Base-by-base conservation (phyloP, 2,888 invertebrate species). In the Cantharis lateralis region DNA sequence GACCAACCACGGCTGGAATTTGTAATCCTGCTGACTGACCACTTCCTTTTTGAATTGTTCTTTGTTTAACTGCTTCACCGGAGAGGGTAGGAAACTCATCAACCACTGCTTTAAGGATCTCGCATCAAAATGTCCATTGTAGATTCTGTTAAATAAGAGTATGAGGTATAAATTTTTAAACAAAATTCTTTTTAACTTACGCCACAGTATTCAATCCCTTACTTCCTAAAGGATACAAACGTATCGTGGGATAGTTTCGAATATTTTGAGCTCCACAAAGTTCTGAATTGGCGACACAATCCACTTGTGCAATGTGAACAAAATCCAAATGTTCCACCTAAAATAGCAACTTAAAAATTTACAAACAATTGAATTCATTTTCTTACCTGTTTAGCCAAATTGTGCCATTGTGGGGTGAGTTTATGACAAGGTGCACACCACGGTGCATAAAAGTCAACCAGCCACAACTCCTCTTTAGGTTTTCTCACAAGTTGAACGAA, bases 351-450 rank as follows among this genome's bases (percentile, higher is more conserved):
- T 26, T 32, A 63, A 72, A 15, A 26, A 63, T 15, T 18, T 68
- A 71, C 28, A 74, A 26, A 15, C 26, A 15, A 11, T 62, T 69
- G 2, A 62, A 4, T 16, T 20, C 10, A 70, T 15, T 28, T n/a
- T 3, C 13, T 16, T 71, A 90, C 87, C 78, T 90, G 87, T 85
- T 90, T 91, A 2, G 94, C 93, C 32, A 94, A 88, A 83, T 89
- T 89, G 63, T 93, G 89, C 91, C 93, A 94, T 82, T 94, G 91
- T 0, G 93, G 92, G 10, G 91, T 90, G 79, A 95, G 87, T 84
- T 91, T 91, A 83, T 93, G 92, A 85, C 95, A 95, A 0, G 94
- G 94, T 2, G 91, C 92, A 88, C 95, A 95, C 94, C 94, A 94
- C 0, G 93, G 92, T 11, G 93, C 93, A 85, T 90, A 94, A 87